phyloP scores from a whole-genome alignment of 1,140 invertebrate genomes.

The Heliothis subflexa region DNA sequence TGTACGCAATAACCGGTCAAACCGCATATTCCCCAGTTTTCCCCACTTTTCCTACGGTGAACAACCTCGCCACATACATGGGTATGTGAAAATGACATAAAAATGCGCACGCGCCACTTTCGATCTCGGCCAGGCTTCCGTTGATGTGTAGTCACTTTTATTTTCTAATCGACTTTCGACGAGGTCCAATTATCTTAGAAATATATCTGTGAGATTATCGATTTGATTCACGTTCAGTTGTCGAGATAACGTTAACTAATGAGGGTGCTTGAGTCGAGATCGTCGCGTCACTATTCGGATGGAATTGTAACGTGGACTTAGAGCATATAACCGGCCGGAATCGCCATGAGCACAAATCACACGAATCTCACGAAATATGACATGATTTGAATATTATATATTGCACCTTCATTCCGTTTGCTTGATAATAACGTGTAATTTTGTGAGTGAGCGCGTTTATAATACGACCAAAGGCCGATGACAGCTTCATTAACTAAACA shows the following conservation, averaged over 20 bases:
- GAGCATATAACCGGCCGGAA: too few species aligned
- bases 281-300: background rate
- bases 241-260: slow-evolving; percentile 32
- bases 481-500: too few species aligned
- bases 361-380: too few species aligned
- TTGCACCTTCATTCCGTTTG: too few species aligned
- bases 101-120: slow-evolving; percentile 58
- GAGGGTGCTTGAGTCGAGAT: background rate
- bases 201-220: slow-evolving; percentile 44
- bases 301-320: too few species aligned
- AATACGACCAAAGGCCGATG: too few species aligned
- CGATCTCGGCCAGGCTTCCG: slow-evolving; percentile 57
- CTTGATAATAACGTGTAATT: too few species aligned
- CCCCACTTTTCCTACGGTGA: slow-evolving; percentile 41
- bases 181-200: slow-evolving; percentile 48
- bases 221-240: slow-evolving; percentile 37
- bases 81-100: slow-evolving; percentile 58
- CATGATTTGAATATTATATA: too few species aligned
- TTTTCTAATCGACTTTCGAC: slow-evolving; percentile 60
- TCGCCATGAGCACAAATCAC: too few species aligned
- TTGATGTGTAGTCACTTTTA: slow-evolving; percentile 55
- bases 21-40: slow-evolving; percentile 39
- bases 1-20: slow-evolving; percentile 34
- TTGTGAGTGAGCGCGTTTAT: too few species aligned
- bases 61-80: slow-evolving; percentile 51